Evolutionary conservation across 1,140 invertebrate genomes (phyloP).

Genomic region (Drosophila sturtevanti): DNA sequence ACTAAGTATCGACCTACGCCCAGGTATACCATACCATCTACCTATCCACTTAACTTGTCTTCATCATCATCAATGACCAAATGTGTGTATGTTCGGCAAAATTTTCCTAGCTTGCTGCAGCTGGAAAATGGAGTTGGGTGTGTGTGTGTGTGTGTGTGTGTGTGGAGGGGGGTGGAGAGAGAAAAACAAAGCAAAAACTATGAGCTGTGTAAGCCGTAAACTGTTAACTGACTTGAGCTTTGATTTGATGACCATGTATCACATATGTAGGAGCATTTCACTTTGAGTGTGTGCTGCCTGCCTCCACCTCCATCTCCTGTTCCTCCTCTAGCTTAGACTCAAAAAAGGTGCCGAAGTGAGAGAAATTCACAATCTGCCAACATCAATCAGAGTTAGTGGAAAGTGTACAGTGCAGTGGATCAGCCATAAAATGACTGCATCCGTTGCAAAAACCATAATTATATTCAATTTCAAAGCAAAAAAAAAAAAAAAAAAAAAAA

Average conservation of each 20-base stretch:
- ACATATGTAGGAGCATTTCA: constrained; percentile 59
- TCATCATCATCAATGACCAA: constrained; percentile 11
- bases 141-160: too few species aligned
- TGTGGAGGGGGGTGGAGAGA: too few species aligned
- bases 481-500: not conserved
- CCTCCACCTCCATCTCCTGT: too few species aligned
- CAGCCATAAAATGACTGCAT: constrained; percentile 68
- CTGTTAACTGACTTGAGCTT: constrained; percentile 30
- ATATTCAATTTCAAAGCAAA: constrained; percentile 59
- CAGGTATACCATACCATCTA: constrained; percentile 15
- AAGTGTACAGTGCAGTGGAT: constrained; percentile 12
- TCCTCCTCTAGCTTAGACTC: not conserved
- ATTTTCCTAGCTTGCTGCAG: too few species aligned
- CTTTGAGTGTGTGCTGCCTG: constrained; percentile 42
- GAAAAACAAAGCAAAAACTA: not conserved
- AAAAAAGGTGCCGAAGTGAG: constrained; percentile 47
- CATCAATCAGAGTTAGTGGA: constrained; percentile 6
- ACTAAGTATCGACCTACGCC: constrained; percentile 5
- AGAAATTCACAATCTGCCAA: constrained; percentile 36
- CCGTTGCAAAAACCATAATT: constrained; percentile 71
- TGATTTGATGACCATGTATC: constrained; percentile 56
- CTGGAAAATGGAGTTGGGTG: too few species aligned
- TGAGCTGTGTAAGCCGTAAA: not conserved
- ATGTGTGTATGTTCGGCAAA: constrained; percentile 48
- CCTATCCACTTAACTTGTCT: not conserved